A percentile compares a stretch with the other conserved stretches of the same genome.
Evolutionary conservation across 2,113 vertebrate genomes (phyloP).

Genomic region (Apistogramma diplotaenia): DNA sequence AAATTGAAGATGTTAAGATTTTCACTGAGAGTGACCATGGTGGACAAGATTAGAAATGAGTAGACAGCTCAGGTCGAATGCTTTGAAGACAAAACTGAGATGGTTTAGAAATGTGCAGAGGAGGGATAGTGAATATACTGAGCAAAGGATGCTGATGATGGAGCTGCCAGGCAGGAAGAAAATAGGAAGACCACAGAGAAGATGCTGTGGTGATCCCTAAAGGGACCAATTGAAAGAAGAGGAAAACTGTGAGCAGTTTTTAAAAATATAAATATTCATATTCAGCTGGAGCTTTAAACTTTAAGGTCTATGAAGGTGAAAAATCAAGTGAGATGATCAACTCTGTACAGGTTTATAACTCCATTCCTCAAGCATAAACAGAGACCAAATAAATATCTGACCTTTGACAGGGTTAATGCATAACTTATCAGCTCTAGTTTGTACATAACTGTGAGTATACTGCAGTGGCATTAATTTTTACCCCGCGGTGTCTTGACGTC

Average conservation of each 20-base stretch:
- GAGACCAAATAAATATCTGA: neutral
- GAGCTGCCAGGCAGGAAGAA: neutral
- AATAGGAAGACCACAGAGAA: neutral
- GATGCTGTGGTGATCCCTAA: neutral
- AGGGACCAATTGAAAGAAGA: neutral
- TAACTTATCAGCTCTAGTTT: fast-evolving
- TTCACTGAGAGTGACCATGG: neutral
- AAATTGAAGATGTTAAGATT: neutral
- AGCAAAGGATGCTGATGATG: neutral
- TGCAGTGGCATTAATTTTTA: neutral
- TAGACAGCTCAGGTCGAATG: neutral
- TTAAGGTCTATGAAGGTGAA: neutral
- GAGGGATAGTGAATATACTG: neutral
- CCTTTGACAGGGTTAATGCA: fast-evolving
- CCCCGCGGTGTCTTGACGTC: neutral
- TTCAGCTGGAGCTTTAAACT: neutral
- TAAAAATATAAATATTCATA: neutral
- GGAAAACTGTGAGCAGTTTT: neutral
- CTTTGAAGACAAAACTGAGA: neutral
- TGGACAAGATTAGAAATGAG: neutral
- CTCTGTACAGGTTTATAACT: neutral
- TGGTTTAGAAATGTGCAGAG: neutral
- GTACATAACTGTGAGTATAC: neutral
- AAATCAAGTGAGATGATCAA: neutral
- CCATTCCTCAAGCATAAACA: neutral